Conservation (phyloP, 2,797 vertebrate species). For the Anolis apletophallus region DNA sequence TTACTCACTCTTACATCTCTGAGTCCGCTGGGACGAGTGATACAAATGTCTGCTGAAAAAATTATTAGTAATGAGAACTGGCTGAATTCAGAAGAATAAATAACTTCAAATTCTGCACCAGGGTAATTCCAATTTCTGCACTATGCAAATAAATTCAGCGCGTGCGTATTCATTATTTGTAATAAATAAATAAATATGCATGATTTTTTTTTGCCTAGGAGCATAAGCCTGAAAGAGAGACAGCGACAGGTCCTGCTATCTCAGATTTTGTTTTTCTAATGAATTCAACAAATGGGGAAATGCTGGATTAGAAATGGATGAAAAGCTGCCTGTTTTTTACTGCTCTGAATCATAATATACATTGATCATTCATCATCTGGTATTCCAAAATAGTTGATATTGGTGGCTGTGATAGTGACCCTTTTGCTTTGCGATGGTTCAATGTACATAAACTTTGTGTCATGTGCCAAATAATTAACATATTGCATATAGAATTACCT, state of each 20-base stretch:
- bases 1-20: background rate
- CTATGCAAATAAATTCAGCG: slow-evolving; percentile 26
- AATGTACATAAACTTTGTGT: no score
- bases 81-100: slow-evolving; percentile 26
- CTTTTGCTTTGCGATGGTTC: no score
- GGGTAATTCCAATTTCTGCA: slow-evolving; percentile 3
- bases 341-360: no score
- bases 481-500: no score
- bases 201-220: background rate
- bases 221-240: background rate
- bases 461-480: no score
- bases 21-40: slow-evolving; percentile 7
- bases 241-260: background rate
- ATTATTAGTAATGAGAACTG: background rate
- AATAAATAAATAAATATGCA: background rate
- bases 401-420: no score
- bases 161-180: slow-evolving; percentile 7
- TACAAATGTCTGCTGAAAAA: slow-evolving; percentile 5
- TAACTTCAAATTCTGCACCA: slow-evolving; percentile 16
- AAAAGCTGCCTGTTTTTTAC: background rate
- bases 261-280: background rate
- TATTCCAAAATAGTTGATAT: no score
- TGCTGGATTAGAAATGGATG: background rate
- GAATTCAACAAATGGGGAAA: background rate
- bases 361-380: no score